phyloP scores from a whole-genome alignment of 2,113 vertebrate species.

The Peucedramus taeniatus region DNA sequence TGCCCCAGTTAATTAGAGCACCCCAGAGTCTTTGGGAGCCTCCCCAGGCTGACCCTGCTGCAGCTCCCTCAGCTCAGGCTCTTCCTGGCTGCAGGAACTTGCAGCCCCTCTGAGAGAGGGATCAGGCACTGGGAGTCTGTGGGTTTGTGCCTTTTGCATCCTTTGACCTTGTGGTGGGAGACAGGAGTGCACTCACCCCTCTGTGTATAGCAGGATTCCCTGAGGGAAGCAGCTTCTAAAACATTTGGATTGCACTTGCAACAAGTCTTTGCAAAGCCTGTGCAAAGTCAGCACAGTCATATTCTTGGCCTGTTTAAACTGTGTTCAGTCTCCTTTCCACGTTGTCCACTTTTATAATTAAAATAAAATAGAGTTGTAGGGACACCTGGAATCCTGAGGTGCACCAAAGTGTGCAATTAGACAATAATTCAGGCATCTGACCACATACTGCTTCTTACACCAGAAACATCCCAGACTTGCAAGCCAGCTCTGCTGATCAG shows the following conservation, averaged over 20 bases:
- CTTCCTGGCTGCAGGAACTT: neutral
- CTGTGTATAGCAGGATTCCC: neutral
- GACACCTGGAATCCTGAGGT: neutral
- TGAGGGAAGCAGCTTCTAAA: neutral
- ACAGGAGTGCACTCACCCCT: rapidly evolving
- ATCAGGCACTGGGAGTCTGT: neutral
- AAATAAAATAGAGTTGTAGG: neutral
- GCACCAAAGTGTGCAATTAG: neutral
- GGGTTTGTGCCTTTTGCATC: neutral
- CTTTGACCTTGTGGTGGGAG: neutral
- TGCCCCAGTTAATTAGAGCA: neutral
- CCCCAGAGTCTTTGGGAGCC: neutral
- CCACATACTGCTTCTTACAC: neutral
- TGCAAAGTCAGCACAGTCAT: neutral
- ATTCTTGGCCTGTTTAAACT: neutral
- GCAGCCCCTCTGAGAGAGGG: neutral
- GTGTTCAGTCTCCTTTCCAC: neutral
- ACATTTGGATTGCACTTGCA: neutral
- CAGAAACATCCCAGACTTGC: neutral
- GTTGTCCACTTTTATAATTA: neutral
- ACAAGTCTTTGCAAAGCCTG: neutral
- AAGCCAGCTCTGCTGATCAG: neutral
- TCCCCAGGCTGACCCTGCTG: neutral
- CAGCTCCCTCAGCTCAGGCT: neutral
- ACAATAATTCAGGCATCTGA: neutral